Evolutionary conservation across 2,113 vertebrate genomes (phyloP).

Genomic region (Eolophus roseicapilla): DNA sequence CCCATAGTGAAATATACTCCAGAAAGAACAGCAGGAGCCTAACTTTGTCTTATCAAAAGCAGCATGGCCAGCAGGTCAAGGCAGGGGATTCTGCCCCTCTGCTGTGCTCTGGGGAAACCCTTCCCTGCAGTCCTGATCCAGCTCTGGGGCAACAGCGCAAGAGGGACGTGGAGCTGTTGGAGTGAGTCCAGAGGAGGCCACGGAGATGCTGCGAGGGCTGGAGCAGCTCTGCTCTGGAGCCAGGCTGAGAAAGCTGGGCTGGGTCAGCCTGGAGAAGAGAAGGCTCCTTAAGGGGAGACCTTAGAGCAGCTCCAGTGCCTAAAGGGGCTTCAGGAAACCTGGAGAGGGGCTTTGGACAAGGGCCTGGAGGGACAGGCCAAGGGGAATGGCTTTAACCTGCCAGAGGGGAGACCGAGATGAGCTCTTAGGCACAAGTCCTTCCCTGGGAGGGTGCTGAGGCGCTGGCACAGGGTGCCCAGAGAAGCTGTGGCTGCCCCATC

Average conservation of each 20-base stretch:
- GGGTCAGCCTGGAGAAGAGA: too few species aligned
- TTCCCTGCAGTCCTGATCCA: neutral
- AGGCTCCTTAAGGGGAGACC: too few species aligned
- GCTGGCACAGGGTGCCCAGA: too few species aligned
- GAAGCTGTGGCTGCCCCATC: too few species aligned
- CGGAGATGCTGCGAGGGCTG: neutral
- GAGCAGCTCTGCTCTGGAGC: neutral
- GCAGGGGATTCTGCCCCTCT: neutral
- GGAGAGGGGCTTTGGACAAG: too few species aligned
- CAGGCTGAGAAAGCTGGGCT: neutral
- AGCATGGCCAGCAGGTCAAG: neutral
- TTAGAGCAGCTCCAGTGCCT: too few species aligned
- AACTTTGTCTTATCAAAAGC: neutral
- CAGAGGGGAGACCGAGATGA: too few species aligned
- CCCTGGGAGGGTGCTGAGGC: too few species aligned
- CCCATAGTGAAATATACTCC: neutral
- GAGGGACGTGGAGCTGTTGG: neutral
- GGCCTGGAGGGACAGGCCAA: too few species aligned
- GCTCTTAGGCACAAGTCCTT: too few species aligned
- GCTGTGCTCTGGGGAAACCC: neutral
- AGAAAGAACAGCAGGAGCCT: neutral
- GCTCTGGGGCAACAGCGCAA: neutral
- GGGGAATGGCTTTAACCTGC: too few species aligned
- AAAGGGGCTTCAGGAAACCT: too few species aligned
- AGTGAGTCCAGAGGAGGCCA: neutral